Evolutionary conservation across 1,140 invertebrate genomes (phyloP), one percentile per base, ranked within the genome.

Genomic region (Thalassaphorura encarpata): DNA sequence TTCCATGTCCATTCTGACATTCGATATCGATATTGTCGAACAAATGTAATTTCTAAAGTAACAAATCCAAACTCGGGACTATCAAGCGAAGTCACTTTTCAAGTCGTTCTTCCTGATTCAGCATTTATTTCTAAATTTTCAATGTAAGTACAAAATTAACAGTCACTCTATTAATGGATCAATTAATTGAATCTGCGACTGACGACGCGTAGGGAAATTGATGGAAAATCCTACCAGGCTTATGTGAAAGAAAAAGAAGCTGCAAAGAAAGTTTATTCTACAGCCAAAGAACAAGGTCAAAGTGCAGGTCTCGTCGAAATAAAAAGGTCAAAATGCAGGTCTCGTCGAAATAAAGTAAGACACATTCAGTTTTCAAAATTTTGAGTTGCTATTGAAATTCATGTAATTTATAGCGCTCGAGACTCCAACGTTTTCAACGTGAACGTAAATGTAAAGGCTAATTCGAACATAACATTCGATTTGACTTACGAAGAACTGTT

Each of bases 111-210:
- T 50, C 80, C 80, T 0, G 77, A 80, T 43, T 75, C 77, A 3
- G 79, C 80, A 0, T 82, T 78, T 66, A 80, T 82, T 50, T 77
- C 77, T 24, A 75, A 74, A 39, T 81, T 81, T 67, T 67, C 73
- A 31, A 80, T 82, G 80, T 78, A 69, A 71, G 71, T 62, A 19
- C 8, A 26, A 1, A 40, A 28, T 46, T 28, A 21, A 36, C 18
- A 1, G 8, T n/a, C 33, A 36, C 8, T n/a, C 8, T 36, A 36
- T 36, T 36, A 11, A 8, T n/a, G 33, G 33, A 36, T 11, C 33
- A n/a, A 11, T 8, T n/a, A 36, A 36, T 36, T n/a, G 33, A 8
- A 36, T 8, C 33, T 36, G 8, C 8, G 8, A n/a, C 8, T 36
- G n/a, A n/a, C 33, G 33, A 24, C 1, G 1, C 41, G 3, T 31